phyloP scores from a whole-genome alignment of 1,140 invertebrate genomes.

The Drosophila pectinifera region DNA sequence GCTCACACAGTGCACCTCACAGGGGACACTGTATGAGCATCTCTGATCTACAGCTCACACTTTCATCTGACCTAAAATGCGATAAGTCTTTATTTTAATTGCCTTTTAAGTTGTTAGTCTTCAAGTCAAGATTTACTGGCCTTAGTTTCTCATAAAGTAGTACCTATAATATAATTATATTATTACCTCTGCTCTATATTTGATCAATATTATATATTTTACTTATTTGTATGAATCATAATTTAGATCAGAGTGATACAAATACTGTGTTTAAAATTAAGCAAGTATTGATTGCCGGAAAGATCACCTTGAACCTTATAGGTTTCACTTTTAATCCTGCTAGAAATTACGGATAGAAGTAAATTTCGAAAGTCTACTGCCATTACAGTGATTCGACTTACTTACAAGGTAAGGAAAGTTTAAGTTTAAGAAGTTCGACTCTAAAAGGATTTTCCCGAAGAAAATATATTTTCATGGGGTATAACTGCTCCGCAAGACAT shows the following conservation, averaged over 20 bases:
- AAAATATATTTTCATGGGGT: slow-evolving; percentile 15
- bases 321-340: background rate
- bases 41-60: background rate
- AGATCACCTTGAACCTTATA: slow-evolving; percentile 4
- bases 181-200: background rate
- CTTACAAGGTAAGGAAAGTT: background rate
- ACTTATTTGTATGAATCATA: background rate
- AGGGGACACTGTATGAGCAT: background rate
- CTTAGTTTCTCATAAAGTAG: background rate
- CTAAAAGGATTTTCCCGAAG: background rate
- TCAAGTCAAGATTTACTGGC: background rate
- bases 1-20: background rate
- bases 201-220: background rate
- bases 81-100: background rate
- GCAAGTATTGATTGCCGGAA: background rate
- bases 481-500: slow-evolving; percentile 11
- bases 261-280: background rate
- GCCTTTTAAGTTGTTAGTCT: background rate
- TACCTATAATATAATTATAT: no score
- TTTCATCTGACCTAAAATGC: no score
- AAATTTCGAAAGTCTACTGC: slow-evolving; percentile 2
- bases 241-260: no score
- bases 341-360: background rate
- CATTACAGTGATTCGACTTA: slow-evolving; percentile 5
- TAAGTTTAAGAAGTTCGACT: slow-evolving; percentile 3